Conservation (phyloP, 2,888 invertebrate species). For the Vannuccia rotundouncinata region DNA sequence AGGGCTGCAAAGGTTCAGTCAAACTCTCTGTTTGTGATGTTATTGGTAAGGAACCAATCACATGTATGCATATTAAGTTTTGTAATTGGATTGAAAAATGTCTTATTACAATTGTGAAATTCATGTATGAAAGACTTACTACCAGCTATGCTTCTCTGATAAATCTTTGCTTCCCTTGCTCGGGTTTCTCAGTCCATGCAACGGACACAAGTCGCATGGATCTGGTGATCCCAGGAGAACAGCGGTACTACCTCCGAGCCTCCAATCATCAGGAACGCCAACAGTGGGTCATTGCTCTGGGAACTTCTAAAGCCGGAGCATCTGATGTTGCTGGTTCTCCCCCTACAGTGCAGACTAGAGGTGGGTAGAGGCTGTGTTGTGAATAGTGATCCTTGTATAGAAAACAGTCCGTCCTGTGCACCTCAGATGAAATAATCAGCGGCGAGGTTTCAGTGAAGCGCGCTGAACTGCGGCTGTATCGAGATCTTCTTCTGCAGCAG, state of each 20-base stretch:
- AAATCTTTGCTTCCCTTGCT: too few relatives aligned
- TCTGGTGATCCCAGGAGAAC: constrained; percentile 72
- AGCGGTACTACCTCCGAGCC: constrained; percentile 71
- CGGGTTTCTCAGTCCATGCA: constrained; percentile 64
- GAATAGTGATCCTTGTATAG: not conserved
- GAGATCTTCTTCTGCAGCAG: constrained; percentile 76
- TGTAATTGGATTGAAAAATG: too few relatives aligned
- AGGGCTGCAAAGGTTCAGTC: constrained; percentile 75
- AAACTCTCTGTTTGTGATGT: constrained; percentile 76
- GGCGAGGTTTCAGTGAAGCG: constrained; percentile 58
- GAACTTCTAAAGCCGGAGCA: constrained; percentile 68
- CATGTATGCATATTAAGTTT: too few relatives aligned
- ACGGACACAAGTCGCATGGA: constrained; percentile 69
- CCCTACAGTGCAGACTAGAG: not conserved
- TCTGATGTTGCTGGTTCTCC: constrained; percentile 22
- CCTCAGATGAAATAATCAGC: not conserved
- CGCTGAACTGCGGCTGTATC: constrained; percentile 70
- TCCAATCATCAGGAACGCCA: constrained; percentile 71
- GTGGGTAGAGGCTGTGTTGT: not conserved
- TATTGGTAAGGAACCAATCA: constrained; percentile 39
- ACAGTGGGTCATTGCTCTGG: constrained; percentile 73
- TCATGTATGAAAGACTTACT: too few relatives aligned
- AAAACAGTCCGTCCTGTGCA: not conserved
- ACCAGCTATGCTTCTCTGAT: too few relatives aligned
- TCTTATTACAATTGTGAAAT: too few relatives aligned